phyloP scores from a whole-genome alignment of 2,113 vertebrate genomes.

The Clinocottus analis region DNA sequence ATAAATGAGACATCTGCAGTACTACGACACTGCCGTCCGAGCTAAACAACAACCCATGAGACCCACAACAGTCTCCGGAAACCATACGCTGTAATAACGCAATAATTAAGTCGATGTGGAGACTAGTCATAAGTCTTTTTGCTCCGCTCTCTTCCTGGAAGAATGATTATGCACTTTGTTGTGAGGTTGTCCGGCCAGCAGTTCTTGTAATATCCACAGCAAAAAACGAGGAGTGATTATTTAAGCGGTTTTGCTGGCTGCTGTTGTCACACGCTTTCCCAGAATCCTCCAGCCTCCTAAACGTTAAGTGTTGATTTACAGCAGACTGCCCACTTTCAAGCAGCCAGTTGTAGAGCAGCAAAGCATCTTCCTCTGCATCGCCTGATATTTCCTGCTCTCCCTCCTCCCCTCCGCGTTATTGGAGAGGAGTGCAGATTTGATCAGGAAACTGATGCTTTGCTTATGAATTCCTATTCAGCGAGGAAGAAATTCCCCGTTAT shows the following conservation, averaged over 20 bases:
- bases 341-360: conserved; percentile 52
- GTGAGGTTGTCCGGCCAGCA: conserved; percentile 44
- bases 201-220: conserved; percentile 61
- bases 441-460: conserved; percentile 55
- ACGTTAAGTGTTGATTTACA: conserved; percentile 65
- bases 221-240: conserved; percentile 48
- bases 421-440: conserved; percentile 61
- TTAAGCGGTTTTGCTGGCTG: conserved; percentile 52
- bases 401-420: conserved; percentile 46
- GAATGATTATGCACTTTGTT: conserved; percentile 48
- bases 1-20: background rate
- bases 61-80: background rate
- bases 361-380: conserved; percentile 58
- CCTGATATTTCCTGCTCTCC: conserved; percentile 64
- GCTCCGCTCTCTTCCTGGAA: conserved; percentile 63
- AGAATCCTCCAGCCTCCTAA: conserved; percentile 63
- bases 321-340: conserved; percentile 55
- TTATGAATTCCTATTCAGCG: conserved; percentile 33
- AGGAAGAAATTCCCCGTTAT: conserved; percentile 29
- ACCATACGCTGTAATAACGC: background rate
- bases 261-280: conserved; percentile 72
- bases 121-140: conserved; percentile 40
- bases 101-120: conserved; percentile 22
- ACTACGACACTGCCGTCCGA: background rate
- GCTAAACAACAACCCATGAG: background rate